Conservation (phyloP, 1,140 invertebrate genomes). For the Drosophila virilis region DNA sequence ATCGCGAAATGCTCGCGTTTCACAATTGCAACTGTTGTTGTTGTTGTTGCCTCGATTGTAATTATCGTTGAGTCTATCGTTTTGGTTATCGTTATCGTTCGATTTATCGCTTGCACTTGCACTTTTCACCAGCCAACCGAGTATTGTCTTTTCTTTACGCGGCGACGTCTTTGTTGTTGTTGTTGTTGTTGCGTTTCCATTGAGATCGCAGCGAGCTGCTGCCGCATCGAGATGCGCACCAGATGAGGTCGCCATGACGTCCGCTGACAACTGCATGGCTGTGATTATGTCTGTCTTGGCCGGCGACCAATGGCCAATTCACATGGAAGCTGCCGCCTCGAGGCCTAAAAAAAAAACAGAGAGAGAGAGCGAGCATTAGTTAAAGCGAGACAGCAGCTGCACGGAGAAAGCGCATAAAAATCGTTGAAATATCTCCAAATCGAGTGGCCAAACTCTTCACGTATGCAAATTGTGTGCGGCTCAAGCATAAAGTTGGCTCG, state of each 20-base stretch:
- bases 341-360: slow-evolving; percentile 53
- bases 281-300: slow-evolving; percentile 25
- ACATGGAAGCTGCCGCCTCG: slow-evolving; percentile 41
- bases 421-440: slow-evolving; percentile 30
- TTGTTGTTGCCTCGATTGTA: slow-evolving; percentile 14
- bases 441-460: slow-evolving; percentile 33
- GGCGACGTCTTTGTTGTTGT: slow-evolving; percentile 28
- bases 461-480: slow-evolving; percentile 31
- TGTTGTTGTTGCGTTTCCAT: slow-evolving; percentile 45
- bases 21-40: slow-evolving; percentile 55
- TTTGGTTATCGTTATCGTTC: slow-evolving; percentile 43
- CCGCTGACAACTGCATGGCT: slow-evolving; percentile 28
- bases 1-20: slow-evolving; percentile 72
- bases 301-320: slow-evolving; percentile 42
- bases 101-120: slow-evolving; percentile 37
- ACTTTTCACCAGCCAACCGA: slow-evolving; percentile 71
- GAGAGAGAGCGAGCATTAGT: slow-evolving; percentile 13
- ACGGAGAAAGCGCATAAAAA: slow-evolving; percentile 70
- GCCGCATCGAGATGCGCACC: slow-evolving; percentile 42
- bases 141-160: slow-evolving; percentile 76
- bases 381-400: not conserved
- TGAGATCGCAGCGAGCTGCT: slow-evolving; percentile 34
- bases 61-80: slow-evolving; percentile 22
- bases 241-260: slow-evolving; percentile 28
- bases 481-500: not conserved